Conservation (phyloP, 2,113 vertebrate genomes). For the Phoenicopterus ruber region DNA sequence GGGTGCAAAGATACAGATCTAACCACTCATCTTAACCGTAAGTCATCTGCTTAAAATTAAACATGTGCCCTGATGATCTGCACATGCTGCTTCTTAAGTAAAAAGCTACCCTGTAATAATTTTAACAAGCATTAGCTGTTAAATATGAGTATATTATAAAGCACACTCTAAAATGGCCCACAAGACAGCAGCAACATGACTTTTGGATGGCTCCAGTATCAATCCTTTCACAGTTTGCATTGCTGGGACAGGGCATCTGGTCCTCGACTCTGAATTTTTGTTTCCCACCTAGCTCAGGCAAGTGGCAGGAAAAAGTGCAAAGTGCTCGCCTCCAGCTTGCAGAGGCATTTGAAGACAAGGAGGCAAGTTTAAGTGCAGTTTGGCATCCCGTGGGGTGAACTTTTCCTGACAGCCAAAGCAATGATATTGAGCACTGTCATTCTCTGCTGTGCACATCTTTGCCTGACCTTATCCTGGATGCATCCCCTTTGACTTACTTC, state of each 20-base stretch:
- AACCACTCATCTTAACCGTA: neutral
- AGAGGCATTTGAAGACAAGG: neutral
- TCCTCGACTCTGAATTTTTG: neutral
- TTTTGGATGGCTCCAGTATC: neutral
- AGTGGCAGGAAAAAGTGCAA: neutral
- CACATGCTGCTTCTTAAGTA: neutral
- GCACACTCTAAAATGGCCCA: neutral
- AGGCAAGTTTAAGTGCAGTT: slow-evolving; percentile 18
- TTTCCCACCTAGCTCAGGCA: neutral
- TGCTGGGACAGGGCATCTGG: neutral
- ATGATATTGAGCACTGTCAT: slow-evolving; percentile 15
- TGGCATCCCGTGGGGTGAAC: neutral
- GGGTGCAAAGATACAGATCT: neutral
- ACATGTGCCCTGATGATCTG: neutral
- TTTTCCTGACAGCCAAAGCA: slow-evolving; percentile 30
- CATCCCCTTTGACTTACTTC: slow-evolving; percentile 53
- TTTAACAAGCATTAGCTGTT: neutral
- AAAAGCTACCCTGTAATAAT: neutral
- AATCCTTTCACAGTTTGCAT: neutral
- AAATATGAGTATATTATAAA: neutral
- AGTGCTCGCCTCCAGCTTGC: neutral
- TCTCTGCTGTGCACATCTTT: slow-evolving; percentile 47
- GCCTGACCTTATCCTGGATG: slow-evolving; percentile 40
- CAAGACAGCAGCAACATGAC: neutral
- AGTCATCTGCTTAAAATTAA: neutral